Percentiles rank a stretch among this genome's conserved stretches.
These are phyloP conservation scores for Eueides isabella DNA, from an alignment of 1,140 invertebrate genomes.

Conservation along the genomic window DNA sequence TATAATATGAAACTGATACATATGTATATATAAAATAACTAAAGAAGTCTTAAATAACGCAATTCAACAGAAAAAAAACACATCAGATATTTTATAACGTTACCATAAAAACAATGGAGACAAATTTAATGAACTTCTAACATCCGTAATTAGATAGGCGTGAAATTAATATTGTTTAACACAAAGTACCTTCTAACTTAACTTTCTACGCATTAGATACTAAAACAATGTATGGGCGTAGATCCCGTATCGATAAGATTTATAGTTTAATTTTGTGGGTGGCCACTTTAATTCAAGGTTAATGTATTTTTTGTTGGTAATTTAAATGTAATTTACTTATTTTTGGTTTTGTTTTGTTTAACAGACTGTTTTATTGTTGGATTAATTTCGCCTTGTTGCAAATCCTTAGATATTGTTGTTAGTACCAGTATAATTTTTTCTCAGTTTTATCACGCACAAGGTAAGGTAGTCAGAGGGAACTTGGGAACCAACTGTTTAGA, in stretches of 20 bases:
- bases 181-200: conserved; percentile 30
- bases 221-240: conserved; percentile 15
- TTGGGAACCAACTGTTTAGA: too few species aligned
- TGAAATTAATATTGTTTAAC: conserved; percentile 50
- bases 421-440: too few species aligned
- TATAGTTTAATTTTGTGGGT: conserved; percentile 31
- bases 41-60: too few species aligned
- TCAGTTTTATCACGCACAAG: too few species aligned
- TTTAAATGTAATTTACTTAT: not conserved
- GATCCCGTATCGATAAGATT: conserved; percentile 30
- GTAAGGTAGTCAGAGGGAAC: too few species aligned
- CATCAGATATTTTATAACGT: not conserved
- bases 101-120: conserved; percentile 36
- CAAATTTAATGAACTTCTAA: conserved; percentile 37
- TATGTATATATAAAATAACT: too few species aligned
- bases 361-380: not conserved
- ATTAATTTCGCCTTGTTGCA: too few species aligned
- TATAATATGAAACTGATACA: too few species aligned
- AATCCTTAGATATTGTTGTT: too few species aligned
- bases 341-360: not conserved
- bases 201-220: conserved; percentile 23
- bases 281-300: conserved; percentile 24
- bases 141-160: conserved; percentile 49
- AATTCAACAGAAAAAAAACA: too few species aligned
- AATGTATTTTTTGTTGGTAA: conserved; percentile 11